Base-by-base conservation (phyloP, 2,888 invertebrate species). In the Phortica okadai region DNA sequence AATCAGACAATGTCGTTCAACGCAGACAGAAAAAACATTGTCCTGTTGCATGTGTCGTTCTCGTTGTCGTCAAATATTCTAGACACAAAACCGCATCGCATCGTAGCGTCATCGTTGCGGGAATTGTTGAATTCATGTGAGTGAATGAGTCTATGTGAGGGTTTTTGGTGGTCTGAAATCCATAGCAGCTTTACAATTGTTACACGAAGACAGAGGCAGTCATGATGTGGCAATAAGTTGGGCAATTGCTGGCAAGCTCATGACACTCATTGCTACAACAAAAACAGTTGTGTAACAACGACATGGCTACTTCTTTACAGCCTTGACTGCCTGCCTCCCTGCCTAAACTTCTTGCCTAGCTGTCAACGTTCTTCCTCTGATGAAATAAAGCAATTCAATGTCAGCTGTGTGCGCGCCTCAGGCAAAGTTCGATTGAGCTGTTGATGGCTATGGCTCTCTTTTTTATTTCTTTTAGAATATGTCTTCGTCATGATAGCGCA, bases 351-450 rank as follows among this genome's bases (percentile, higher is more conserved):
- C n/a, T 62, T 62, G 62, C 50, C 33, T 50, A 33, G 14, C 16
- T 72, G 14, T 56, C 11, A 72, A 33, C 16, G 41, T 44, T 56
- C 41, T 56, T 72, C 21, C 45, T 10, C 45, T 42, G 66, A 42
- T n/a, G 79, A 76, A 78, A 78, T 78, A 75, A 78, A 79, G 73
- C 76, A 81, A 75, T 81, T 78, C 69, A 75, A 54, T 70, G 54
- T 50, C 11, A 70, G 56, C 59, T 62, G 59, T 64, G 45, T n/a
- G 33, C 45, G 8, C 45, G 69, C 50, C 59, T 59, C 4, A 16
- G 59, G 59, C 59, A 16, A 59, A 59, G 8, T 50, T 50, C 50
- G 50, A 50, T 50, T 50, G 8, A 3, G 50, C 6, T 50, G 10
- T 50, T 50, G 5, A 50, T 50, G 50, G 14, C 14, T 50, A 50